A percentile compares a stretch with the other conserved stretches of the same genome.
Evolutionary conservation across 2,888 invertebrate genomes (phyloP).

Genomic region (Abscondita cerata): DNA sequence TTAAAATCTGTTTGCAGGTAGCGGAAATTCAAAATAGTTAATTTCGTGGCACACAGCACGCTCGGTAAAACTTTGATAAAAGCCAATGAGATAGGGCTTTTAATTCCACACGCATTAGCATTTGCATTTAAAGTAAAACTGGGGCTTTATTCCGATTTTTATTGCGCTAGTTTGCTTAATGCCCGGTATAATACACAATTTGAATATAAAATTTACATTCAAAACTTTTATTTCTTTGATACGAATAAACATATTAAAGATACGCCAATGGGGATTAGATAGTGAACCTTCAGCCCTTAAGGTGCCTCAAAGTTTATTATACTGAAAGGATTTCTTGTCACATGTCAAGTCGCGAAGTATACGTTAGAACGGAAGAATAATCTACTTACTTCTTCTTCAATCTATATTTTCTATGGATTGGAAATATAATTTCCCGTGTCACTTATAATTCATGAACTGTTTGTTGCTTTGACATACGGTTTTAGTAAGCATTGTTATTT

Average conservation of each 20-base stretch:
- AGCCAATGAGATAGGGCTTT: conserved; percentile 30
- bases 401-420: conserved; percentile 41
- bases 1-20: conserved; percentile 31
- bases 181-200: conserved; percentile 30
- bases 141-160: conserved; percentile 35
- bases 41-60: conserved; percentile 29
- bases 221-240: conserved; percentile 33
- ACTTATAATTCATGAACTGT: conserved; percentile 25
- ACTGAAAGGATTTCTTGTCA: conserved; percentile 56
- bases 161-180: conserved; percentile 34
- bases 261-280: conserved; percentile 22
- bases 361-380: conserved; percentile 44
- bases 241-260: conserved; percentile 37
- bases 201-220: conserved; percentile 40
- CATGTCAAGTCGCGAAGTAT: conserved; percentile 49
- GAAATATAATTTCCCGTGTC: conserved; percentile 34
- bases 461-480: not conserved
- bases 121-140: conserved; percentile 36
- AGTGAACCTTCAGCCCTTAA: conserved; percentile 34
- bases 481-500: conserved; percentile 1
- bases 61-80: conserved; percentile 33
- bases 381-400: conserved; percentile 44
- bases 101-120: conserved; percentile 34
- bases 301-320: conserved; percentile 54
- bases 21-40: conserved; percentile 30